phyloP scores from a whole-genome alignment of 1,140 invertebrate species.

The Vanessa tameamea region DNA sequence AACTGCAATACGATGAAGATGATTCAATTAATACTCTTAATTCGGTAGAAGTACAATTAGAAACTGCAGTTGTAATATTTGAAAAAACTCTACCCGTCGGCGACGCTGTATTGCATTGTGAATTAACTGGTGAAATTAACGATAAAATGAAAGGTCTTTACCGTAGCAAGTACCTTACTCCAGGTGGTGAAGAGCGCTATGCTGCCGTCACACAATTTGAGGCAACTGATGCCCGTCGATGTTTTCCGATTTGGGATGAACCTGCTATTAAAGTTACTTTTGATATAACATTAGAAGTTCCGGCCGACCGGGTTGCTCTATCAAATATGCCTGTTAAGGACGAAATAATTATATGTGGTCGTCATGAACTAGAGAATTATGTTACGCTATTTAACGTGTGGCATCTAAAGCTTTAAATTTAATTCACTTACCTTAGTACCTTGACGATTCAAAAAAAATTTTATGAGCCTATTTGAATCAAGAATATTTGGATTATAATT shows the following conservation, averaged over 20 bases:
- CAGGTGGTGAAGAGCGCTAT: conserved; percentile 88
- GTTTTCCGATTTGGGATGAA: conserved; percentile 99
- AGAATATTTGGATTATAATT: too few relatives aligned
- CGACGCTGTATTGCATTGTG: conserved; percentile 84
- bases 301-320: conserved; percentile 88
- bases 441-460: too few relatives aligned
- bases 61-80: conserved; percentile 87
- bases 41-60: conserved; percentile 81
- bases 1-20: conserved; percentile 77
- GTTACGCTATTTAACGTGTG: too few relatives aligned
- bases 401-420: too few relatives aligned
- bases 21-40: conserved; percentile 51
- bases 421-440: too few relatives aligned
- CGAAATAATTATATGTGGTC: conserved; percentile 63
- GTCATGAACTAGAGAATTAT: too few relatives aligned
- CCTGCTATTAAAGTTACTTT: conserved; percentile 97
- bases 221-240: conserved; percentile 94
- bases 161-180: conserved; percentile 91
- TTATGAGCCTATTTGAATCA: too few relatives aligned
- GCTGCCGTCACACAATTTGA: conserved; percentile 96
- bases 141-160: conserved; percentile 98
- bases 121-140: conserved; percentile 92
- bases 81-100: conserved; percentile 83
- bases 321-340: conserved; percentile 95
- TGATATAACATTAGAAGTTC: conserved; percentile 92